Evolutionary conservation across 2,888 invertebrate species (phyloP), one percentile per base, ranked within the genome.

Genomic region (Alviniconcha strummeri): DNA sequence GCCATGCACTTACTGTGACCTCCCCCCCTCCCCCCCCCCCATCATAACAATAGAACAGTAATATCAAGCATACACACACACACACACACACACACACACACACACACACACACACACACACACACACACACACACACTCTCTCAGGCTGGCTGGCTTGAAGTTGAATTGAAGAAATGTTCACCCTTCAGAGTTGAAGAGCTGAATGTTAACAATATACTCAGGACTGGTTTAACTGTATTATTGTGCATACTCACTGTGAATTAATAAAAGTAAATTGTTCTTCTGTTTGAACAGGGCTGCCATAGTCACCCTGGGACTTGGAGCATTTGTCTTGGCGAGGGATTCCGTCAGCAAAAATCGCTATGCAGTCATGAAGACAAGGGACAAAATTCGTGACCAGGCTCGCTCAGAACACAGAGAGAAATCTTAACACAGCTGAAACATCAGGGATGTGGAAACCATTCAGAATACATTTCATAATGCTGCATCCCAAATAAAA

Each of bases 331-430:
- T 82, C 54, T 17, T 84, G 60, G 87, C 87, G 11, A 75, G 84
- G n/a, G 69, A 82, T 60, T 81, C 84, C 13, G 87, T 87, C 36
- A 15, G n/a, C 11, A 75, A 82, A 52, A 87, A 87, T 76, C 84
- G 87, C 8, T 84, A 74, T 52, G 69, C n/a, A n/a, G 67, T 87
- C 36, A 86, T 87, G 86, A 85, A 85, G 36, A 82, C 82, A 9
- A 86, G 52, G 71, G 79, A 86, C 78, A 83, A 84, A 19, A 84
- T 86, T n/a, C 55, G 77, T 71, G 83, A 87, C 9, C 84, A 83
- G 69, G 83, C 85, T 0, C 80, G 83, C 64, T 64, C 77, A 55
- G 87, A 86, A 57, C 83, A 81, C 55, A 84, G 82, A 54, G 71
- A 57, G 9, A 19, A 36, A 78, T 1, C 8, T 60, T 4, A 13